Evolutionary conservation across 2,113 vertebrate species (phyloP).

Genomic region (Forbesichthys agassizii): DNA sequence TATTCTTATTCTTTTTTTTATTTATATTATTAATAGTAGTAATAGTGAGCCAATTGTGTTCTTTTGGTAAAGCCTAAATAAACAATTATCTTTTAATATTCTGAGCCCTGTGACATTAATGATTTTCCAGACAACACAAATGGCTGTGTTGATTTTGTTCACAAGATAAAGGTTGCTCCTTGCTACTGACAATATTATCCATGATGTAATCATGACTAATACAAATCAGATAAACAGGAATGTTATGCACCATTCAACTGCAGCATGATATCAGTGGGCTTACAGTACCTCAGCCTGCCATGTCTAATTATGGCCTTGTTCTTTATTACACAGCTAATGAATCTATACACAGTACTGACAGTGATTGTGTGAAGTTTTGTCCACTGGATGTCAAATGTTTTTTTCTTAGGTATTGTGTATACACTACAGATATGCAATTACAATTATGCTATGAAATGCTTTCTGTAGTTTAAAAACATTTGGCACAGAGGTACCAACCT

Average conservation of each 20-base stretch:
- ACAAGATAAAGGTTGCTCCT: conserved; percentile 33
- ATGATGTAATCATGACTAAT: conserved; percentile 21
- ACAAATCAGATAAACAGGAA: conserved; percentile 48
- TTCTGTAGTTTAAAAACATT: too few relatives aligned
- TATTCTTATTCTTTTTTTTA: too few relatives aligned
- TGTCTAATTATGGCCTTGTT: background rate
- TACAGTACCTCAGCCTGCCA: conserved; percentile 2
- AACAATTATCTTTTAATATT: conserved; percentile 28
- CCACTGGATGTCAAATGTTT: too few relatives aligned
- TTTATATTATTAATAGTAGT: too few relatives aligned
- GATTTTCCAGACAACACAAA: conserved; percentile 38
- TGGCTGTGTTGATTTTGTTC: conserved; percentile 26
- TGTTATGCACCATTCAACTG: conserved; percentile 29
- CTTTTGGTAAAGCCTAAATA: background rate
- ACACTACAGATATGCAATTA: too few relatives aligned
- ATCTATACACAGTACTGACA: too few relatives aligned
- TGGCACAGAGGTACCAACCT: background rate
- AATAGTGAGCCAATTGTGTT: background rate
- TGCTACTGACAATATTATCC: conserved; percentile 55
- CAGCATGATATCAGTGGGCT: background rate
- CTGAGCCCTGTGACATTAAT: conserved; percentile 17
- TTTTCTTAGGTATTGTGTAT: too few relatives aligned
- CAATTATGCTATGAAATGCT: too few relatives aligned
- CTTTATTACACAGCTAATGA: background rate
- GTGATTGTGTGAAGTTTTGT: too few relatives aligned